These are phyloP conservation scores for Adelphocoris suturalis DNA, from an alignment of 2,888 invertebrate genomes.

Conservation along the genomic window DNA sequence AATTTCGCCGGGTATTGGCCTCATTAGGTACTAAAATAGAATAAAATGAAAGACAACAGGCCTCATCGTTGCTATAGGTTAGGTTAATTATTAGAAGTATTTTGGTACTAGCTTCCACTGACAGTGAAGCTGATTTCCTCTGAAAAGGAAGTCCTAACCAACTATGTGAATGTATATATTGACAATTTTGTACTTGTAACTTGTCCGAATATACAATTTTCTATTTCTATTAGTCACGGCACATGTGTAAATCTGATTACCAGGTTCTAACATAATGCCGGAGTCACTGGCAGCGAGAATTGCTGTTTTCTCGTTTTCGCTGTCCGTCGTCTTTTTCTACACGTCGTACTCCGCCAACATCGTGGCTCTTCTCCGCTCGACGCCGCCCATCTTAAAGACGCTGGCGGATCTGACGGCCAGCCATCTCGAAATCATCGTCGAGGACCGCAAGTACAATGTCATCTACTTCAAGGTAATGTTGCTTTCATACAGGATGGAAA, in stretches of 20 bases:
- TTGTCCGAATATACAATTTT: no score
- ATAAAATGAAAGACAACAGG: no score
- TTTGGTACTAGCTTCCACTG: no score
- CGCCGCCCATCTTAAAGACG: conserved; percentile 84
- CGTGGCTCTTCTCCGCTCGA: conserved; percentile 86
- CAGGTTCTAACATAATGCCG: conserved; percentile 80
- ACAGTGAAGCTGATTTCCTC: no score
- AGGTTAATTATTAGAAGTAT: no score
- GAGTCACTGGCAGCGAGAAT: conserved; percentile 81
- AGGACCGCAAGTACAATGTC: conserved; percentile 85
- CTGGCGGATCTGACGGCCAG: conserved; percentile 84
- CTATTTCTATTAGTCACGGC: no score
- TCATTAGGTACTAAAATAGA: no score
- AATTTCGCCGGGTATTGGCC: no score
- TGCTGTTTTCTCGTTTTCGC: conserved; percentile 83
- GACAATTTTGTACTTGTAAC: no score
- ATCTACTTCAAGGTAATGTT: conserved; percentile 83
- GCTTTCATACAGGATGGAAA: neutral
- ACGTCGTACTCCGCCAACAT: conserved; percentile 89
- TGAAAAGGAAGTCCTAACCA: no score
- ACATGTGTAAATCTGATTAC: neutral
- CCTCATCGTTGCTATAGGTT: no score
- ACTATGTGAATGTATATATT: no score
- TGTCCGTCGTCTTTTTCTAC: conserved; percentile 85
- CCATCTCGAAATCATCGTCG: conserved; percentile 84